Evolutionary conservation across 1,140 invertebrate genomes (phyloP), one percentile per base, ranked within the genome.

Genomic region (Zaprionus gabonicus): DNA sequence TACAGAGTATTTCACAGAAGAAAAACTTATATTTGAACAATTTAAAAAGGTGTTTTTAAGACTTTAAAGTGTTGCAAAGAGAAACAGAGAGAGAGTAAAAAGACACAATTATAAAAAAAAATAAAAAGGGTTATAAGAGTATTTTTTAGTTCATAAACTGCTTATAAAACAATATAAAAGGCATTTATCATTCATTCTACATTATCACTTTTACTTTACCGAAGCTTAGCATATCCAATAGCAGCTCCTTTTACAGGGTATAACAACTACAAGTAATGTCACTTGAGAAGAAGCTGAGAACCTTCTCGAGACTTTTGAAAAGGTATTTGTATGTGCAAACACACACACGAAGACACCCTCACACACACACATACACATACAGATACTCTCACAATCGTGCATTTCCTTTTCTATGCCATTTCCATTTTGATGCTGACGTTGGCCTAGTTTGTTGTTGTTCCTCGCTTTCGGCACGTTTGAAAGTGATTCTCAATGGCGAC

Each of bases 361-460:
- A 31, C 31, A 31, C 27, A 38, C 7, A 44, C 17, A 59, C 46
- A 20, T 15, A 44, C 25, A 51, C 9, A 17, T 15, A 10, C n/a
- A n/a, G 13, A 17, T 13, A 65, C 34, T 65, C 60, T 38, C 23
- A 44, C 25, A 62, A 49, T 57, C 20, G 20, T 34, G 49, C 59
- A 77, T 69, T 66, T 72, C 55, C 65, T 73, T 80, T 78, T 78
- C 69, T 69, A 74, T 69, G 56, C 55, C 74, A 71, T 75, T 78
- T 75, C 71, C 75, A 78, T 71, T 17, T 76, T 71, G 73, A 25
- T 41, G 28, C 34, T 79, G 67, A 75, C 79, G 74, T 78, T 81
- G 83, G 79, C 81, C 84, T 78, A 88, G 73, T 81, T 84, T 44
- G 31, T 27, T 25, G 38, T n/a, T 23, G 25, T 59, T 17, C 27